Conservation (phyloP, 1,140 invertebrate species). For the Pachypsylla venusta region DNA sequence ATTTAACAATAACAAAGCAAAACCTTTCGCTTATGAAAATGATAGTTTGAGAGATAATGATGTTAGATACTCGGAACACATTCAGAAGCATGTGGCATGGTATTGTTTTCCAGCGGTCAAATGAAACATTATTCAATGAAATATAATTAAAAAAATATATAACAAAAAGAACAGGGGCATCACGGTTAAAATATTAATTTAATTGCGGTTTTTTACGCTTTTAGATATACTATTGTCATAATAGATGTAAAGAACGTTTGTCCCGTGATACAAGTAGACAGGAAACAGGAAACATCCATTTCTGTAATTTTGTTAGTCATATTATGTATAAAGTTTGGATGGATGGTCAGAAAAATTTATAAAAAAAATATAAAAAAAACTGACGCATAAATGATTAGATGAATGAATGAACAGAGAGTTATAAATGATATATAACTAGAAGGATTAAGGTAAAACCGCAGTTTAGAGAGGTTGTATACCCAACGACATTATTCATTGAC, state of each 20-base stretch:
- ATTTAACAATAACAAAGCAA: too few relatives aligned
- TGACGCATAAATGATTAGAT: neutral
- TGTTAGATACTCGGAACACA: too few relatives aligned
- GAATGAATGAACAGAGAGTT: slow-evolving; percentile 8
- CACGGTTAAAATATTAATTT: slow-evolving; percentile 10
- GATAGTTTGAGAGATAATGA: too few relatives aligned
- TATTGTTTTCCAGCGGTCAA: slow-evolving; percentile 3
- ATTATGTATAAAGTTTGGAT: too few relatives aligned
- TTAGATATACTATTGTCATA: neutral
- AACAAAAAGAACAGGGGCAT: neutral
- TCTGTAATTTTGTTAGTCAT: slow-evolving; percentile 6
- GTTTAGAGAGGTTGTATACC: too few relatives aligned
- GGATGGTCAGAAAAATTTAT: neutral
- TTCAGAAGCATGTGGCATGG: too few relatives aligned
- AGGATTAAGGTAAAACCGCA: too few relatives aligned
- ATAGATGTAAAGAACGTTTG: neutral
- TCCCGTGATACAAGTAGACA: too few relatives aligned
- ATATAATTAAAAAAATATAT: slow-evolving; percentile 5
- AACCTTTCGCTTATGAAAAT: too few relatives aligned
- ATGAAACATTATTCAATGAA: slow-evolving; percentile 4
- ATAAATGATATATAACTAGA: too few relatives aligned
- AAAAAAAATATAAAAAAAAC: too few relatives aligned
- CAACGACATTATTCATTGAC: too few relatives aligned
- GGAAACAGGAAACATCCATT: slow-evolving; percentile 8
- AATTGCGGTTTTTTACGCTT: slow-evolving; percentile 8